phyloP scores from a whole-genome alignment of 2,797 vertebrate species.

The Bradypodion pumilum region DNA sequence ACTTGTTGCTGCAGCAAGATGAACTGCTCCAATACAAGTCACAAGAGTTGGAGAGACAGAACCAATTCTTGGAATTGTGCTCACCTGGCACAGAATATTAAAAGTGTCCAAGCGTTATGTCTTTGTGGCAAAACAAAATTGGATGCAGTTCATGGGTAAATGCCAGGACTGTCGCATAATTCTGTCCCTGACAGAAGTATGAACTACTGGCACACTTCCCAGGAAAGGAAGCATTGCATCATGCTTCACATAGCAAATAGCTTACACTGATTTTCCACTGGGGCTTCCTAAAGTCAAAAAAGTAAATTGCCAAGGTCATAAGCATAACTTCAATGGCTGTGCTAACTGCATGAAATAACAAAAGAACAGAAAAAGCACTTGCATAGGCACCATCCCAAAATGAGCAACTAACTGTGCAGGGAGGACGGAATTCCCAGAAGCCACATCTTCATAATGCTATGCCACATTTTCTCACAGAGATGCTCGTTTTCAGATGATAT shows the following conservation, averaged over 20 bases:
- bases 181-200: slow-evolving; percentile 3
- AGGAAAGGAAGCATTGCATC: slow-evolving; percentile 21
- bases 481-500: not conserved
- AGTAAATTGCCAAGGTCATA: not conserved
- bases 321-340: too few species aligned
- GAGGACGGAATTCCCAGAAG: not conserved
- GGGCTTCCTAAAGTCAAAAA: too few species aligned
- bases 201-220: slow-evolving; percentile 37
- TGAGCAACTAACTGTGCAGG: not conserved
- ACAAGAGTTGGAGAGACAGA: slow-evolving; percentile 11
- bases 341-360: too few species aligned
- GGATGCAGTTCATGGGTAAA: slow-evolving; percentile 30
- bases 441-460: too few species aligned
- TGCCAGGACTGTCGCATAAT: slow-evolving; percentile 9
- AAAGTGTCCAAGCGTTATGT: slow-evolving; percentile 6
- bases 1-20: too few species aligned
- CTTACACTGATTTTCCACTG: not conserved
- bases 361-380: too few species aligned
- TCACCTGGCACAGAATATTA: not conserved
- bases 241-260: not conserved
- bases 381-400: too few species aligned
- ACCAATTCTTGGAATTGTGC: slow-evolving; percentile 1
- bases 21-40: not conserved
- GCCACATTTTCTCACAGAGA: not conserved
- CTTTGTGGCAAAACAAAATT: not conserved